Conservation (phyloP, 2,888 invertebrate species). For the Lottia scabra region DNA sequence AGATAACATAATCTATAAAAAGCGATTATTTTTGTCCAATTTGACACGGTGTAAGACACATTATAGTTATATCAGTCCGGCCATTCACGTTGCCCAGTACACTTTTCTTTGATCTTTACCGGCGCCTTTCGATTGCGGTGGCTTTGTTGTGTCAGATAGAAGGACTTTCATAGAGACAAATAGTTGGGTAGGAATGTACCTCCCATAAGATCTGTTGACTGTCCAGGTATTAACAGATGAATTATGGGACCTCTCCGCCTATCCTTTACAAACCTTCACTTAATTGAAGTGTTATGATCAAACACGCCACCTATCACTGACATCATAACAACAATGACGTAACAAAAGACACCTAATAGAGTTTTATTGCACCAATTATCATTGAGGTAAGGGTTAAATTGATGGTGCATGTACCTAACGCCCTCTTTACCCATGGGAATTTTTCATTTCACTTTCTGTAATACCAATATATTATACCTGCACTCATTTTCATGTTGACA, state of each 20-base stretch:
- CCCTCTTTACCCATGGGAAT: slow-evolving; percentile 1
- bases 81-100: not conserved
- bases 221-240: not conserved
- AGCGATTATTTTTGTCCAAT: slow-evolving; percentile 5
- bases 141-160: slow-evolving; percentile 3
- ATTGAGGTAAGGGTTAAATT: not conserved
- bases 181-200: not conserved
- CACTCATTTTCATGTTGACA: too few species aligned
- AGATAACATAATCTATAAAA: slow-evolving; percentile 2
- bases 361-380: slow-evolving; percentile 7
- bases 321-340: slow-evolving; percentile 4
- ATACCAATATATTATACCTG: too few species aligned
- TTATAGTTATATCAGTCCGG: not conserved
- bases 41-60: slow-evolving; percentile 3
- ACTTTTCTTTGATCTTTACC: not conserved
- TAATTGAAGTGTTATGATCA: not conserved
- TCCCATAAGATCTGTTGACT: not conserved
- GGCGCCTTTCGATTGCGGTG: not conserved
- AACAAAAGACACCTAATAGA: not conserved
- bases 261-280: not conserved
- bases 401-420: not conserved
- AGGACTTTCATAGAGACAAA: not conserved
- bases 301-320: not conserved
- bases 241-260: not conserved
- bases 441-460: too few species aligned